Evolutionary conservation across 2,797 vertebrate genomes (phyloP), one percentile per base, ranked within the genome.

Genomic region (Coregonus ussuriensis): DNA sequence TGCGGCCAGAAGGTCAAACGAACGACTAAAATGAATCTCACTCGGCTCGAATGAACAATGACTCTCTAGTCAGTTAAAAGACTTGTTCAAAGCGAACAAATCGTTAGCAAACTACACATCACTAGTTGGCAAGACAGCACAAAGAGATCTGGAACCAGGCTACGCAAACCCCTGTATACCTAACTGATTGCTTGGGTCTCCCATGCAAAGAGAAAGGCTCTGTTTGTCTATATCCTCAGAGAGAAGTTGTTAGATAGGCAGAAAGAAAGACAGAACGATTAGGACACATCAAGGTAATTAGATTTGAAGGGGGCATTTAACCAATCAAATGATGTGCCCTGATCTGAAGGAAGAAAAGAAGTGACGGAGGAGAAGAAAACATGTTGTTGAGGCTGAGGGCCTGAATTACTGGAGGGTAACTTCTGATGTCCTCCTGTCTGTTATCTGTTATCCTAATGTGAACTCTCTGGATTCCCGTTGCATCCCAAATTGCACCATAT

Each of bases 261-360:
- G 41, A 47, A 47, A 11, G 41, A 47, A 47, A 3, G 9, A 47
- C 41, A 47, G 51, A 82, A 73, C 37, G 18, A 25, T 16, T 35
- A 51, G 72, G 47, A n/a, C 51, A 70, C 74, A 77, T 82, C 35
- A 62, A 69, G 62, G 25, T 79, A 81, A 84, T 88, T 82, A 72
- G 79, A 84, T 86, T 81, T 74, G 41, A 47, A 41, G 74, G 72
- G 75, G 33, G 74, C 74, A 72, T 81, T 56, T 16, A 66, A 77
- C 78, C 81, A 86, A 82, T 88, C 63, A 77, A 74, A 82, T 86
- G 70, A 87, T 79, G 84, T 75, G 53, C 35, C 16, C 78, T 53
- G 78, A 80, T 86, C 78, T 76, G 72, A 59, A 83, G 78, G 78
- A 80, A 84, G 41, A 47, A 11, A 47, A 47, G 11, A 47, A 13